phyloP scores from a whole-genome alignment of 2,113 vertebrate species.

The Perccottus glenii region DNA sequence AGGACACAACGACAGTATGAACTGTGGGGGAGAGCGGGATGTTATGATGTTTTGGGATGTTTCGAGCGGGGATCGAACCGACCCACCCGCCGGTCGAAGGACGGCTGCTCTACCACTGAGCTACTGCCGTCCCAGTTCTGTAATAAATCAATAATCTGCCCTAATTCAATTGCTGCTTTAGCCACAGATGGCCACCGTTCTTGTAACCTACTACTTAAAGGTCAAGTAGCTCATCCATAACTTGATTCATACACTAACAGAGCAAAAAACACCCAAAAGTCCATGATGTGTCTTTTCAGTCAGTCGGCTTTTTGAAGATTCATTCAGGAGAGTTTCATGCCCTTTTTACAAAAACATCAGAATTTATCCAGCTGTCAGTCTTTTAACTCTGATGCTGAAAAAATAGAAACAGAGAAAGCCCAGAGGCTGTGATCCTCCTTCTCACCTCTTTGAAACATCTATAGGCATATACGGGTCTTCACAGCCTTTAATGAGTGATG shows the following conservation, averaged over 20 bases:
- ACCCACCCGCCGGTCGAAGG: no score
- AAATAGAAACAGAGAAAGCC: background rate
- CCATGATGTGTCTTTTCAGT: constrained; percentile 2
- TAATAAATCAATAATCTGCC: background rate
- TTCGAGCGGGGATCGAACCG: no score
- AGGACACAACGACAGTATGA: no score
- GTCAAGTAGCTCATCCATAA: background rate
- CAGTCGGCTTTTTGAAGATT: constrained; percentile 4
- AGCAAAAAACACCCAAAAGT: background rate
- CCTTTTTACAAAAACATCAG: constrained; percentile 2
- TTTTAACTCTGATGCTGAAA: background rate
- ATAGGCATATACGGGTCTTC: constrained; percentile 5
- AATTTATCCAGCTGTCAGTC: constrained; percentile 1
- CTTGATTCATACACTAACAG: background rate
- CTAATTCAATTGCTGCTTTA: background rate
- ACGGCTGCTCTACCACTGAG: no score
- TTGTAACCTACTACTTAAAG: background rate
- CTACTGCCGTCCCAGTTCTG: no score
- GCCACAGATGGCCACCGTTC: background rate
- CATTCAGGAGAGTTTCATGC: constrained; percentile 5
- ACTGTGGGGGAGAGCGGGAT: no score
- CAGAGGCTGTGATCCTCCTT: background rate
- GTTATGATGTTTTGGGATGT: no score
- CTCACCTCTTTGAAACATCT: constrained; percentile 1
- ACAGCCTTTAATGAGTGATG: constrained; percentile 8